A percentile compares a stretch with the other conserved stretches of the same genome.
Evolutionary conservation across 2,888 invertebrate genomes (phyloP).

Genomic region (Lymantria monacha): DNA sequence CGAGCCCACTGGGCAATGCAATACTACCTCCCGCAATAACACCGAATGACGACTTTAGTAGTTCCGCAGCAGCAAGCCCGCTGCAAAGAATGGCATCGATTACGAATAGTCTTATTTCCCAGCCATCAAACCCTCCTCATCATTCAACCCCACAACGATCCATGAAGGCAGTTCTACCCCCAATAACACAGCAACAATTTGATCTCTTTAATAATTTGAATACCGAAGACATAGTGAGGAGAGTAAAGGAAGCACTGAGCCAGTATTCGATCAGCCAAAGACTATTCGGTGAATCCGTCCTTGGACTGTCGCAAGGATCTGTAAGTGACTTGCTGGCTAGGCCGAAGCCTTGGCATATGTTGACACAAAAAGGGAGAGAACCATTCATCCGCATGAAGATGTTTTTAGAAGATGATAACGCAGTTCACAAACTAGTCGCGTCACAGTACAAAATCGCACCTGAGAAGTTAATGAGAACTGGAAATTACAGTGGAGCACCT

Average conservation of each 20-base stretch:
- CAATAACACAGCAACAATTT: constrained; percentile 99
- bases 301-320: constrained; percentile 97
- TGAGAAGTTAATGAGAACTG: constrained; percentile 97
- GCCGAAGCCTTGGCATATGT: constrained; percentile 99
- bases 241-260: constrained; percentile 96
- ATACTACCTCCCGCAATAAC: constrained; percentile 93
- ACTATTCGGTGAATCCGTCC: constrained; percentile 98
- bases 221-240: constrained; percentile 98
- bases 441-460: constrained; percentile 99
- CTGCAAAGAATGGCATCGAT: constrained; percentile 98
- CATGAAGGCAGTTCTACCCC: constrained; percentile 97
- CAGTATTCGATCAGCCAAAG: constrained; percentile 99
- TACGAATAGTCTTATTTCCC: constrained; percentile 97
- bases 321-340: constrained; percentile 98
- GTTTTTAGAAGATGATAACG: constrained; percentile 97
- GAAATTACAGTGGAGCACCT: constrained; percentile 93
- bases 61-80: constrained; percentile 93
- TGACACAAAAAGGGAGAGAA: constrained; percentile 97
- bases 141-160: constrained; percentile 93
- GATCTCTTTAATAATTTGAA: constrained; percentile 98
- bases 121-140: constrained; percentile 92
- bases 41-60: constrained; percentile 90
- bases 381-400: constrained; percentile 99
- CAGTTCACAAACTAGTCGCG: constrained; percentile 96
- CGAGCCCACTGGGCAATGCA: constrained; percentile 92